Evolutionary conservation across 2,797 vertebrate genomes (phyloP), one percentile per base, ranked within the genome.

Genomic region (Schizopygopsis malacanthus): DNA sequence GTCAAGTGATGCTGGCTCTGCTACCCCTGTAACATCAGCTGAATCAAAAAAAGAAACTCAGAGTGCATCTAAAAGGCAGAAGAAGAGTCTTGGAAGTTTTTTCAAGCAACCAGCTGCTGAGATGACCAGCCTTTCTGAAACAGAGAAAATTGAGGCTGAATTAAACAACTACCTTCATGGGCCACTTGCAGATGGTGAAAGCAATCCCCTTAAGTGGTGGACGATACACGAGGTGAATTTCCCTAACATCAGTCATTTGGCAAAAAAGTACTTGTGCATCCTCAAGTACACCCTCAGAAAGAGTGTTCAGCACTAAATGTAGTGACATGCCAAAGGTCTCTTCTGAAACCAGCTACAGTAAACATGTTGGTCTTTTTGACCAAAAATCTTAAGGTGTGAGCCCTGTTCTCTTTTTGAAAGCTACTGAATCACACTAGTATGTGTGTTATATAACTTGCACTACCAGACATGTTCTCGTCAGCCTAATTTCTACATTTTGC

Each of bases 371-470:
- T 65, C 61, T 65, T 65, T 25, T 65, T 65, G 61, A 65, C 25
- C 5, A 65, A 33, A 65, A 65, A 65, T 65, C 25, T 33, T 33
- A 45, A 71, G 39, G 69, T 71, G 69, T 71, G 39, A 71, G 11
- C 69, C 69, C 69, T 71, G 69, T 71, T 71, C 20, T 71, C 37
- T 43, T 71, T 71, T 71, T 71, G 69, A 71, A 43, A 71, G 69
- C 69, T 43, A 12, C 20, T n/a, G 39, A 71, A 71, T 71, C 69
- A 71, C 69, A 71, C 37, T 71, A 71, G 39, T n/a, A 71, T 71
- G 67, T 70, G 33, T 33, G 33, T 33, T 33, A 33, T 33, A 33
- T 33, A 33, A 33, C 33, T 41, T 39, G 67, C 67, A 70, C 67
- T 70, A 41, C 37, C 37, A 70, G 67, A 41, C 67, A 41, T 70